A percentile compares a stretch with the other conserved stretches of the same genome.
These are phyloP conservation scores for Dromaius novaehollandiae DNA, from an alignment of 2,113 vertebrate species.

Conservation along the genomic window DNA sequence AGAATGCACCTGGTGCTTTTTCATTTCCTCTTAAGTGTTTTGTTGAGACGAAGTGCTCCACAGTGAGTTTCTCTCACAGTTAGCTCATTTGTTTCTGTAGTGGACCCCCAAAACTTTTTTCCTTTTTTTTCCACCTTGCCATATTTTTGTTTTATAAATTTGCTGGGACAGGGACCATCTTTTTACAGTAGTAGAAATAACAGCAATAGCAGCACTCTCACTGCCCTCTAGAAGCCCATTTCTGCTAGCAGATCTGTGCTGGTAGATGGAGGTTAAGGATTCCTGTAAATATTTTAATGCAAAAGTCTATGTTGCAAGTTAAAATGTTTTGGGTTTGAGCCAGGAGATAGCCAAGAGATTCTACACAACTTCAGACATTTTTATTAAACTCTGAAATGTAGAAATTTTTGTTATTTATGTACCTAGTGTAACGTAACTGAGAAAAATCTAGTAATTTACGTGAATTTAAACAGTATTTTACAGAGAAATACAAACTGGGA, in stretches of 20 bases:
- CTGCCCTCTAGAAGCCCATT: not conserved
- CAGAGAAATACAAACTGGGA: not conserved
- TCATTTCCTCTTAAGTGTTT: not conserved
- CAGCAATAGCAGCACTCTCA: not conserved
- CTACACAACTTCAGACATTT: not conserved
- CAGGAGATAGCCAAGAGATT: not conserved
- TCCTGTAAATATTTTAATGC: not conserved
- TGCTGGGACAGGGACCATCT: accelerated
- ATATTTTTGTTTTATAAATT: not conserved
- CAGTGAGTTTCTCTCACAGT: not conserved
- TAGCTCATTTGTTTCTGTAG: not conserved
- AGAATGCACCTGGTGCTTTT: not conserved
- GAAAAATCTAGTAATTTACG: not conserved
- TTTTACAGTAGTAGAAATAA: not conserved
- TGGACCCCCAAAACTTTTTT: not conserved
- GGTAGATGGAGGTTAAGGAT: not conserved
- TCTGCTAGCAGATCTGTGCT: not conserved
- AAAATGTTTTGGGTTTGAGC: not conserved
- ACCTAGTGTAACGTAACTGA: not conserved
- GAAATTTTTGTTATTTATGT: not conserved
- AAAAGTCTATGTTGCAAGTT: not conserved
- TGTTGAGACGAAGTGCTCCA: not conserved
- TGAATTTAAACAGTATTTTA: not conserved
- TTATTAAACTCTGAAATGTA: not conserved
- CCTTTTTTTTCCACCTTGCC: not conserved